A percentile compares a stretch with the other conserved stretches of the same genome.
These are phyloP conservation scores for Lasioglossum pauxillum DNA, from an alignment of 2,888 invertebrate genomes.

Conservation along the genomic window DNA sequence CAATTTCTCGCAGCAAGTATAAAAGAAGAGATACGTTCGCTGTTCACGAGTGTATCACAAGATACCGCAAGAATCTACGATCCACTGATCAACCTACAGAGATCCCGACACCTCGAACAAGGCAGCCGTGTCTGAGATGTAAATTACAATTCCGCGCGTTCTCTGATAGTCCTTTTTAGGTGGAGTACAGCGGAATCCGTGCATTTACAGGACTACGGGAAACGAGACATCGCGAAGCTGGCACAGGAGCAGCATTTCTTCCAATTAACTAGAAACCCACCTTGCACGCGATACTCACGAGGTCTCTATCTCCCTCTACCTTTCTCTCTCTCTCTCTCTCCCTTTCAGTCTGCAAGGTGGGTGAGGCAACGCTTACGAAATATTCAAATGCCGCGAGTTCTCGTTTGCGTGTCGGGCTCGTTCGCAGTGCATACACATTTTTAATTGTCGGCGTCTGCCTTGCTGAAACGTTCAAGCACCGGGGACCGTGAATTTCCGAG, in stretches of 20 bases:
- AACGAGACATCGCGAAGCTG: background rate
- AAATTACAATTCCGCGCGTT: background rate
- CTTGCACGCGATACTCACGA: background rate
- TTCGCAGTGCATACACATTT: constrained; percentile 6
- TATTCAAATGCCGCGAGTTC: constrained; percentile 31
- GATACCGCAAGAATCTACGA: background rate
- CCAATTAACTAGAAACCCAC: background rate
- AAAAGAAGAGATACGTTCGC: background rate
- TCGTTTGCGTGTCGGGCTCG: constrained; percentile 8
- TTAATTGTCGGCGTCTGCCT: constrained; percentile 16
- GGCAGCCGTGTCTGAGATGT: background rate
- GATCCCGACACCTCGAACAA: background rate
- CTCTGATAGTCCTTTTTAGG: too few species aligned
- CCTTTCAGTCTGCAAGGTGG: background rate
- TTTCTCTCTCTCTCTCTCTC: background rate
- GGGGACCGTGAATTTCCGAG: background rate
- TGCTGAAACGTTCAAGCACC: background rate
- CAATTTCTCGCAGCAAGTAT: background rate
- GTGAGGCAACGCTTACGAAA: background rate
- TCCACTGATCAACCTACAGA: background rate
- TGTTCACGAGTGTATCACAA: background rate
- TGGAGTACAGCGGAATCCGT: background rate
- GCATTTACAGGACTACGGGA: background rate
- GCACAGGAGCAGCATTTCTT: background rate
- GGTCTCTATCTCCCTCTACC: background rate